Conservation (phyloP, 1,140 invertebrate genomes). For the Ptiloglossa arizonensis region DNA sequence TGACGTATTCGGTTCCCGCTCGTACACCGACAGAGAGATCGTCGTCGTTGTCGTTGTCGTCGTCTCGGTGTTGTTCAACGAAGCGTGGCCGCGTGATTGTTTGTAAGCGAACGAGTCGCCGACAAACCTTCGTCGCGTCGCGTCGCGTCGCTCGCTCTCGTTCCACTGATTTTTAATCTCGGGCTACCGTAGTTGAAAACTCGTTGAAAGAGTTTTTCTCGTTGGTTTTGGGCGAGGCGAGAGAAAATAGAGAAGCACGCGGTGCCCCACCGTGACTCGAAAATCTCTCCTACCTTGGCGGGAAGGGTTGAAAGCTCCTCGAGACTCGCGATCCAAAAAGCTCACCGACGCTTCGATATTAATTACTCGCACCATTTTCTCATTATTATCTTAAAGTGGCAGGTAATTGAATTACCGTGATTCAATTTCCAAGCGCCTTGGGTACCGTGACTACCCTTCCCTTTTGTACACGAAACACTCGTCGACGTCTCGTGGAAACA, state of each 20-base stretch:
- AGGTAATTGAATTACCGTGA: constrained; percentile 57
- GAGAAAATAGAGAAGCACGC: constrained; percentile 27
- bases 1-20: background rate
- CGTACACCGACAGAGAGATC: too few relatives aligned
- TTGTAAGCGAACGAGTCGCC: background rate
- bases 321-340: constrained; percentile 21
- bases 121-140: too few relatives aligned
- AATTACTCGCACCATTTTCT: constrained; percentile 57
- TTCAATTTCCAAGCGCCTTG: constrained; percentile 22
- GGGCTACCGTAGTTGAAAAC: constrained; percentile 9
- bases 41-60: too few relatives aligned
- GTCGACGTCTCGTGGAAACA: too few relatives aligned
- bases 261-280: background rate
- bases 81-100: background rate
- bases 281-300: constrained; percentile 33
- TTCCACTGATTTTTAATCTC: constrained; percentile 6
- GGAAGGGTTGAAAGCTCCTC: constrained; percentile 9
- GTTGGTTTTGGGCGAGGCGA: background rate
- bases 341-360: constrained; percentile 51
- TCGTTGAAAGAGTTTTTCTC: constrained; percentile 12
- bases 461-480: constrained; percentile 1
- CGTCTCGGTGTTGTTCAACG: too few relatives aligned
- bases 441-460: constrained; percentile 1
- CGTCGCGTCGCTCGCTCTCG: background rate
- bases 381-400: constrained; percentile 54